Percentiles rank a stretch among this genome's conserved stretches.
Conservation (phyloP, 2,888 invertebrate species). For the Steinernema carpocapsae region DNA sequence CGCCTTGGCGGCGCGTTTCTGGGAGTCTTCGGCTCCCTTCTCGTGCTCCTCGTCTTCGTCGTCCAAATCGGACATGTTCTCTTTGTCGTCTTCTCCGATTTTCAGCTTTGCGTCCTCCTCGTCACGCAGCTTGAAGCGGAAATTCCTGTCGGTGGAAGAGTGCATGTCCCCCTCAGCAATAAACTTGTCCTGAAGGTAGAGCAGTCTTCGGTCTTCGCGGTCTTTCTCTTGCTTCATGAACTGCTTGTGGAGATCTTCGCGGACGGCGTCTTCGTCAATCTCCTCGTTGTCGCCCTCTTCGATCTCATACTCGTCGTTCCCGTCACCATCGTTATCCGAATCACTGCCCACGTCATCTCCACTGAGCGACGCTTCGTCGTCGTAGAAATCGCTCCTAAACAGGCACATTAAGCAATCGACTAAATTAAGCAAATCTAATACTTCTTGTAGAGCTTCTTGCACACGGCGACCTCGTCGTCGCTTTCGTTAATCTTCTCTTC, state of each 20-base stretch:
- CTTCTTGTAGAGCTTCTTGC: constrained; percentile 42
- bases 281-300: constrained; percentile 46
- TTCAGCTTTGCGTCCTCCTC: constrained; percentile 14
- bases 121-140: constrained; percentile 22
- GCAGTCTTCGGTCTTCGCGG: constrained; percentile 53
- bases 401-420: neutral
- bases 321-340: constrained; percentile 47
- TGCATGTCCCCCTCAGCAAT: constrained; percentile 57
- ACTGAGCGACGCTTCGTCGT: constrained; percentile 65
- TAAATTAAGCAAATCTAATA: neutral
- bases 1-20: constrained; percentile 17
- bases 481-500: constrained; percentile 39
- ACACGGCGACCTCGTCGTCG: constrained; percentile 53
- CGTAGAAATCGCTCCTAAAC: constrained; percentile 51
- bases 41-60: constrained; percentile 5
- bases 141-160: constrained; percentile 1
- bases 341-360: constrained; percentile 65
- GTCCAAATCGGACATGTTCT: neutral
- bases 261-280: constrained; percentile 52
- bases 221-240: constrained; percentile 56
- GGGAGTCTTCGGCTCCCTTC: neutral
- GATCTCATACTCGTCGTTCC: constrained; percentile 52
- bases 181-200: constrained; percentile 58
- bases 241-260: constrained; percentile 51
- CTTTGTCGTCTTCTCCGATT: neutral